Conservation (phyloP, 2,797 vertebrate genomes). For the Halcyon leucocephala region DNA sequence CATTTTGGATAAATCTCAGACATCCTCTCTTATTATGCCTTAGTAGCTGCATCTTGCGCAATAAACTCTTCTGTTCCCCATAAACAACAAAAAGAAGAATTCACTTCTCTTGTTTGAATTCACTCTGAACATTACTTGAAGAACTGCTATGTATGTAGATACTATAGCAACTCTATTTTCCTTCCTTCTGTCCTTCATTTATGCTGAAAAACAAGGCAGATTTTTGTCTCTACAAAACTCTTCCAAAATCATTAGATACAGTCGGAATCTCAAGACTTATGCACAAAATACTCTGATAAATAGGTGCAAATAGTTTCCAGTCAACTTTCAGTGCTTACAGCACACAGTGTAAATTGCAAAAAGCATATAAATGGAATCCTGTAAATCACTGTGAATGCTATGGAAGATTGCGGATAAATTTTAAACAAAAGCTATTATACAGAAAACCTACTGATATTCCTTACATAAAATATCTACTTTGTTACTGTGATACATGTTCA, state of each 20-base stretch:
- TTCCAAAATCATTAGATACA: neutral
- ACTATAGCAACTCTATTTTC: neutral
- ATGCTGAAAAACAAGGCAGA: neutral
- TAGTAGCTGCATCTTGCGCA: neutral
- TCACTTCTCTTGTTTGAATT: neutral
- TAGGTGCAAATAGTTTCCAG: neutral
- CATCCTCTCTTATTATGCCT: neutral
- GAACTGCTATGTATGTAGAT: neutral
- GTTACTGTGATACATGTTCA: neutral
- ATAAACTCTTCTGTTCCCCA: neutral
- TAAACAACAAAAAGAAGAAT: neutral
- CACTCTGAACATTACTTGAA: neutral
- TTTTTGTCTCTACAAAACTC: neutral
- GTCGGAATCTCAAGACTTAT: neutral
- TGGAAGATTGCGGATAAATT: neutral
- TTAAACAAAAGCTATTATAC: neutral
- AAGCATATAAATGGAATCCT: neutral
- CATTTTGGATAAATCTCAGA: neutral
- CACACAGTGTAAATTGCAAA: neutral
- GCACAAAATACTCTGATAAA: constrained; percentile 4
- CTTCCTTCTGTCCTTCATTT: neutral
- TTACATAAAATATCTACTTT: neutral
- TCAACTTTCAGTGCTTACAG: neutral
- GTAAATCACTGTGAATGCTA: neutral
- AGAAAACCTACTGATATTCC: neutral